These are phyloP conservation scores for Chascanopsetta lugubris DNA, from an alignment of 2,113 vertebrate genomes.

Conservation along the genomic window DNA sequence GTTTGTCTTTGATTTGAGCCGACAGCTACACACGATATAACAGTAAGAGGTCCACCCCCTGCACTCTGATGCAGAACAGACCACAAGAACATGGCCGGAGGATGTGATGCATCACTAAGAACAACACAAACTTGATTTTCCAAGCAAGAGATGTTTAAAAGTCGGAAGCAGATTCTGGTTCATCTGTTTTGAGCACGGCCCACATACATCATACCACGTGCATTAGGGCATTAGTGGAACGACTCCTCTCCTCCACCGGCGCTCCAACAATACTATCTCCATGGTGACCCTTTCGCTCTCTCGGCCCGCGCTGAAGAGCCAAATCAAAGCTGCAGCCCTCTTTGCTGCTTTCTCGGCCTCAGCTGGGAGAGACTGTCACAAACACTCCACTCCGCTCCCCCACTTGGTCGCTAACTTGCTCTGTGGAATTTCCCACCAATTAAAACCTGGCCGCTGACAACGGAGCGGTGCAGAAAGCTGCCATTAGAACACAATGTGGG, in stretches of 20 bases:
- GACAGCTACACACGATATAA: constrained; percentile 41
- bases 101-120: neutral
- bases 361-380: constrained; percentile 53
- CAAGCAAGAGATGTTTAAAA: neutral
- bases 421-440: constrained; percentile 70
- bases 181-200: constrained; percentile 11
- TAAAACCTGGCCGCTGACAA: constrained; percentile 59
- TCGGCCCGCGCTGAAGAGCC: constrained; percentile 39
- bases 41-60: constrained; percentile 40
- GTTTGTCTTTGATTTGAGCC: constrained; percentile 44
- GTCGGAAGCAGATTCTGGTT: neutral
- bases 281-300: constrained; percentile 55
- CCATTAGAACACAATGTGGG: constrained; percentile 43
- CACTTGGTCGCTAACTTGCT: constrained; percentile 52
- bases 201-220: constrained; percentile 43
- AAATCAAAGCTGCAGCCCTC: constrained; percentile 49
- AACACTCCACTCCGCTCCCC: constrained; percentile 41
- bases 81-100: neutral
- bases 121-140: neutral
- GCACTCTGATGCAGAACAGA: constrained; percentile 1
- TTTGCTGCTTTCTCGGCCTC: constrained; percentile 50
- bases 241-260: constrained; percentile 33
- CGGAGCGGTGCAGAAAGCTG: constrained; percentile 25
- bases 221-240: constrained; percentile 35
- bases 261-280: constrained; percentile 56